Conservation (phyloP, 2,113 vertebrate species). For the Isichthys henryi region DNA sequence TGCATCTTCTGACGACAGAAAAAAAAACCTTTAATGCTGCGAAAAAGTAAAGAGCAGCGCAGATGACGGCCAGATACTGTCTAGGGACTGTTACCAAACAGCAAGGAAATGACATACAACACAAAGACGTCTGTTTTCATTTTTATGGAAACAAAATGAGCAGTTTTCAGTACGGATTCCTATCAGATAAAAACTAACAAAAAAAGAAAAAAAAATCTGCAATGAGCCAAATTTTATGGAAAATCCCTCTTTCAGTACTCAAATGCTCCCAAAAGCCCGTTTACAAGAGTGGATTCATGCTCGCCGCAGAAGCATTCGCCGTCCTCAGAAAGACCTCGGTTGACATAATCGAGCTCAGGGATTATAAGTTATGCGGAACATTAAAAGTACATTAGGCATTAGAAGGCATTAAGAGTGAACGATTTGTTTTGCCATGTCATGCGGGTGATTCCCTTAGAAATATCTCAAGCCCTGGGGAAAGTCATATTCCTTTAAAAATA, state of each 20-base stretch:
- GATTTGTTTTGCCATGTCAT: slow-evolving; percentile 8
- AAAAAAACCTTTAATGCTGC: not conserved
- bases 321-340: not conserved
- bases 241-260: not conserved
- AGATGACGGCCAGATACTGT: not conserved
- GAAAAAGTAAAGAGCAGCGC: not conserved
- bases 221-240: not conserved
- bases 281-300: not conserved
- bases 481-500: not conserved
- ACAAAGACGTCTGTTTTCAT: not conserved
- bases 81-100: not conserved
- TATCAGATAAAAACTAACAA: not conserved
- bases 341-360: not conserved
- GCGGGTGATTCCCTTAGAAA: not conserved
- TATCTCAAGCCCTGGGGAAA: not conserved
- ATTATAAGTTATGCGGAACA: not conserved
- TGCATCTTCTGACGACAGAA: not conserved
- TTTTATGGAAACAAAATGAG: not conserved
- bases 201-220: not conserved
- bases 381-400: slow-evolving; percentile 10
- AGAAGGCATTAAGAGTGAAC: slow-evolving; percentile 1
- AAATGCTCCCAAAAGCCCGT: not conserved
- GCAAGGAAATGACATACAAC: not conserved
- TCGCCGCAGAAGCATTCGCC: not conserved
- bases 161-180: not conserved